Conservation (phyloP, 2,888 invertebrate genomes). For the Patella depressa region DNA sequence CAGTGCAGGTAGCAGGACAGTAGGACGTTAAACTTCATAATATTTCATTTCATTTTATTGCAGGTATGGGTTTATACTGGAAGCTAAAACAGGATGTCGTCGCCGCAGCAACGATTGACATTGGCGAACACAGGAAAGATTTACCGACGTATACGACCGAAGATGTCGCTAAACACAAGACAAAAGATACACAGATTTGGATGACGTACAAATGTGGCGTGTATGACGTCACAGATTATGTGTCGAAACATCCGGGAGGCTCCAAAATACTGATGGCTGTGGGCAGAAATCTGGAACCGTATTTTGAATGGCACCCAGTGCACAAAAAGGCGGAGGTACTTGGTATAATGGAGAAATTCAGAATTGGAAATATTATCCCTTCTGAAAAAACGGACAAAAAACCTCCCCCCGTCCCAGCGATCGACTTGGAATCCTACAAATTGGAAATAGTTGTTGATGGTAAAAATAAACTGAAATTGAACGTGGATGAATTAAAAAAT, state of each 20-base stretch:
- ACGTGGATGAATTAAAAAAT: constrained; percentile 76
- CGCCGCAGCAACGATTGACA: constrained; percentile 28
- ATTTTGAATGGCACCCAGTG: constrained; percentile 82
- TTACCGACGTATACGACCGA: constrained; percentile 70
- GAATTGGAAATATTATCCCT: constrained; percentile 88
- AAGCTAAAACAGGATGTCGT: constrained; percentile 14
- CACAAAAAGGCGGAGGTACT: constrained; percentile 76
- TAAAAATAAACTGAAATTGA: not conserved
- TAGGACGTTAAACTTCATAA: not conserved
- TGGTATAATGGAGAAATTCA: constrained; percentile 83
- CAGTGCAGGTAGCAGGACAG: no score
- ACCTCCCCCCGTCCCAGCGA: constrained; percentile 87
- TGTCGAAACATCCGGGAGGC: constrained; percentile 87
- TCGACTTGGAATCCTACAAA: constrained; percentile 75
- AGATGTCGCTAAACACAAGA: constrained; percentile 83
- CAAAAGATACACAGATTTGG: constrained; percentile 75
- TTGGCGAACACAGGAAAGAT: constrained; percentile 41
- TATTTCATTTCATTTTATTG: not conserved
- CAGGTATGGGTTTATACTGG: constrained; percentile 24
- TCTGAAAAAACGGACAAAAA: constrained; percentile 74
- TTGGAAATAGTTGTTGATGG: constrained; percentile 78
- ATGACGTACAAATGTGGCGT: constrained; percentile 80
- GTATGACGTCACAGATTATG: constrained; percentile 94
- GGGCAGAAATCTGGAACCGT: constrained; percentile 91
- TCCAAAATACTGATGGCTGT: constrained; percentile 92